Base-by-base conservation (phyloP, 2,113 vertebrate genomes). In the Tupaia tana region DNA sequence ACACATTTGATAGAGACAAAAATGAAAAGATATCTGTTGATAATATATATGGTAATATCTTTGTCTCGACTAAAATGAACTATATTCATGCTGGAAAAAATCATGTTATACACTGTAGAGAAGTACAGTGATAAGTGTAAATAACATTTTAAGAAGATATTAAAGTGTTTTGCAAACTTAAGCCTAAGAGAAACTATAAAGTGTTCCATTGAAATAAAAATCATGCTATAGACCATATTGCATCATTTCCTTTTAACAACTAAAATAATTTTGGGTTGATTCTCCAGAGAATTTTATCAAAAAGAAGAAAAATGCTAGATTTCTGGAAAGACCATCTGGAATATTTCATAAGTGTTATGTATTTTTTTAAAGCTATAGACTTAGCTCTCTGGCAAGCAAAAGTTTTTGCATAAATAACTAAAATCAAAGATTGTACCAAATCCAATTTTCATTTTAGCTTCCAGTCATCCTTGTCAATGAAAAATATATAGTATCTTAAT, bases 261-360 rank as follows among this genome's bases (percentile, higher is more conserved):
- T 24, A 84, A 96, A 94, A 89, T 96, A 89, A 90, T 77, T 95
- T 92, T 91, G 71, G 29, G 54, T 86, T 92, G 56, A 91, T 91
- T 96, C n/a, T 77, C 52, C 16, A 95, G 86, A 91, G 54, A 94
- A 91, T 87, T 95, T 43, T 84, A 24, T 79, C 77, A 86, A 91
- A 88, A 78, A 74, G 31, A 82, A 87, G 43, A 66, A 90, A 79
- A 70, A 61, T 19, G 9, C 27, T 86, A 83, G 87, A 78, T 94
- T 96, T 97, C 80, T 94, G 69, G 92, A 96, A 97, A 93, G 77
- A 71, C 83, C 95, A 97, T 97, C 80, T 96, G 93, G 78, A 86
- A 54, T 91, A 77, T 95, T 93, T 94, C 75, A 27, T 66, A 90
- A 81, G 66, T 93, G 86, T 81, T 78, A 83, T 86, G 4, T 85